Evolutionary conservation across 2,888 invertebrate genomes (phyloP).

Genomic region (Hypselothyrea guttata): DNA sequence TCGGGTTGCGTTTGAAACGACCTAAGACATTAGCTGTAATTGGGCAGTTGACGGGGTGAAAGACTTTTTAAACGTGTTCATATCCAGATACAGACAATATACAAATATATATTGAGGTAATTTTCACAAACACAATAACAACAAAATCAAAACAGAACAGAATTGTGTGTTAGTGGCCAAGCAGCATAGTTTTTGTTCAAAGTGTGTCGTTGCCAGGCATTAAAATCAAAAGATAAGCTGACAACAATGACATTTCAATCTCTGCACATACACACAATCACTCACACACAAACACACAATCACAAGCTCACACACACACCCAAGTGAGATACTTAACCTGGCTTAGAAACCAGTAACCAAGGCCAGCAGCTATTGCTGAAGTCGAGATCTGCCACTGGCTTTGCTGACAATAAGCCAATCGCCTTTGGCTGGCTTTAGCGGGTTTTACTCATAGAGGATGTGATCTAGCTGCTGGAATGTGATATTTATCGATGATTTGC

Average conservation of each 20-base stretch:
- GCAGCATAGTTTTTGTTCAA: slow-evolving; percentile 14
- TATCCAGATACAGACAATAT: background rate
- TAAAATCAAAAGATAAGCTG: slow-evolving; percentile 61
- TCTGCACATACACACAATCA: slow-evolving; percentile 31
- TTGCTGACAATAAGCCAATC: slow-evolving; percentile 32
- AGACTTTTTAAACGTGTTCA: slow-evolving; percentile 23
- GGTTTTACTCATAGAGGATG: slow-evolving; percentile 10
- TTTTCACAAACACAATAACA: slow-evolving; percentile 33
- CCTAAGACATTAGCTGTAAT: slow-evolving; percentile 69
- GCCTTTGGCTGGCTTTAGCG: slow-evolving; percentile 16
- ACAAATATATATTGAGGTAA: slow-evolving; percentile 17
- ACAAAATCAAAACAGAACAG: slow-evolving; percentile 12
- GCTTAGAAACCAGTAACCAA: slow-evolving; percentile 70
- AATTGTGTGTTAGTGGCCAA: slow-evolving; percentile 27
- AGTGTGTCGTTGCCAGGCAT: slow-evolving; percentile 37
- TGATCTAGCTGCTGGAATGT: background rate
- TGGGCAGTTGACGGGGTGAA: slow-evolving; percentile 26
- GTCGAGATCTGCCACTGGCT: slow-evolving; percentile 40
- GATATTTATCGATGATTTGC: slow-evolving; percentile 6
- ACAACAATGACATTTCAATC: slow-evolving; percentile 74
- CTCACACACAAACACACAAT: slow-evolving; percentile 5
- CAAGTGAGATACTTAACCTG: slow-evolving; percentile 43
- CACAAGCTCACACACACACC: slow-evolving; percentile 20
- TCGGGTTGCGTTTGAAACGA: slow-evolving; percentile 58
- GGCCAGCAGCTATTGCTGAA: slow-evolving; percentile 64